phyloP scores from a whole-genome alignment of 35 echinoderm and acorn worm genomes.

The Ophiothrix spiculata region DNA sequence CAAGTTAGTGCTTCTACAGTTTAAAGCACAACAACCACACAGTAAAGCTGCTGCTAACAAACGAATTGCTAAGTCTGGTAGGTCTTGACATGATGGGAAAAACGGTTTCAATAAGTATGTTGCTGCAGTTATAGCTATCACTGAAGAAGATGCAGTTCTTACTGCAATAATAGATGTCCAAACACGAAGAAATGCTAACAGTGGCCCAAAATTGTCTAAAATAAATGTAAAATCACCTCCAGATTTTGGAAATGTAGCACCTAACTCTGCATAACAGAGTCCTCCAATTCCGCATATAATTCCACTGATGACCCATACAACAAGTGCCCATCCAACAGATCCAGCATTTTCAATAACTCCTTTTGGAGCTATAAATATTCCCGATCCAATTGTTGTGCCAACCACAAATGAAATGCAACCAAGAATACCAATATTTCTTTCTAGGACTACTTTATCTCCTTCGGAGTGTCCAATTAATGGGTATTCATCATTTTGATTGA shows the following conservation, averaged over 20 bases:
- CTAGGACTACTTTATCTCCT: conserved; percentile 26
- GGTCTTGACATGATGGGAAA: conserved; percentile 25
- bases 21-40: conserved; percentile 10
- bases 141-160: conserved; percentile 39
- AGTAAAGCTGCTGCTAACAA: conserved; percentile 30
- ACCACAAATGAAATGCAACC: conserved; percentile 63
- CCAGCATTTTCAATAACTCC: conserved; percentile 50
- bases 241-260: conserved; percentile 31
- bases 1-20: conserved; percentile 29
- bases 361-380: conserved; percentile 91
- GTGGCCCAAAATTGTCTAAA: conserved; percentile 44
- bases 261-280: conserved; percentile 45
- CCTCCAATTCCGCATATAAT: conserved; percentile 28
- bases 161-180: conserved; percentile 46
- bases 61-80: conserved; percentile 1
- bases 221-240: conserved; percentile 54
- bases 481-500: too few relatives aligned
- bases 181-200: conserved; percentile 39
- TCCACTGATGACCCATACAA: conserved; percentile 30
- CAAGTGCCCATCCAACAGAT: conserved; percentile 36
- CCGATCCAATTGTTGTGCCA: conserved; percentile 73
- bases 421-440: conserved; percentile 45
- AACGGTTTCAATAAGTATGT: conserved; percentile 49
- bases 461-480: background rate
- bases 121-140: conserved; percentile 61